phyloP scores from a whole-genome alignment of 2,888 invertebrate genomes.

The Coelinius sp. region DNA sequence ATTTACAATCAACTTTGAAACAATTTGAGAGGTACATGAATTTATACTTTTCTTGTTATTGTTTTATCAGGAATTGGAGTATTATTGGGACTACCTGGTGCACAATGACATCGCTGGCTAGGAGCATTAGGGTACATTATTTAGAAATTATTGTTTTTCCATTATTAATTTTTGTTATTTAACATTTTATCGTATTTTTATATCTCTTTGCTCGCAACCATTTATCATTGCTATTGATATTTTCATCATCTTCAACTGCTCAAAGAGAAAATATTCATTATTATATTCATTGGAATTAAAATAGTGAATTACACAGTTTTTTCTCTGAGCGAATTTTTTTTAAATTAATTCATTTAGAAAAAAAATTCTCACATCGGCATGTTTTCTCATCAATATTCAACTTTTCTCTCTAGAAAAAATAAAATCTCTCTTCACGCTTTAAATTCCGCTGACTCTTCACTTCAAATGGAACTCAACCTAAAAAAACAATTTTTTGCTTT shows the following conservation, averaged over 20 bases:
- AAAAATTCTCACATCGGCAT: conserved; percentile 17
- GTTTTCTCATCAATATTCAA: conserved; percentile 13
- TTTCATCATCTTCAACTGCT: conserved; percentile 5
- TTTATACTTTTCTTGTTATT: conserved; percentile 58
- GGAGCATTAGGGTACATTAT: conserved; percentile 69
- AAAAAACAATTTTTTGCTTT: not conserved
- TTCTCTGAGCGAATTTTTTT: not conserved
- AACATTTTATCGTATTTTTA: conserved; percentile 18
- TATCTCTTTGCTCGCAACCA: conserved; percentile 32
- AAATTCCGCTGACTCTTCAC: conserved; percentile 4
- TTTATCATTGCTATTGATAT: conserved; percentile 25
- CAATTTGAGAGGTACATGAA: not conserved
- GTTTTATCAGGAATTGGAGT: conserved; percentile 68
- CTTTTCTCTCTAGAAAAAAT: not conserved
- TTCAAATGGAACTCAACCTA: not conserved
- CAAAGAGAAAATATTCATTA: not conserved
- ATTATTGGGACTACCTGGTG: conserved; percentile 64
- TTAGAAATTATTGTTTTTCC: conserved; percentile 41
- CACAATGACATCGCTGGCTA: conserved; percentile 67
- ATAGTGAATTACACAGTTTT: not conserved
- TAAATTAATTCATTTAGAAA: not conserved
- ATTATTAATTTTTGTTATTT: conserved; percentile 21
- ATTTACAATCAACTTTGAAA: not conserved
- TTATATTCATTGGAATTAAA: not conserved
- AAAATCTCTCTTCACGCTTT: not conserved